Conservation (phyloP, 1,140 invertebrate genomes). For the Drosophila sp. region DNA sequence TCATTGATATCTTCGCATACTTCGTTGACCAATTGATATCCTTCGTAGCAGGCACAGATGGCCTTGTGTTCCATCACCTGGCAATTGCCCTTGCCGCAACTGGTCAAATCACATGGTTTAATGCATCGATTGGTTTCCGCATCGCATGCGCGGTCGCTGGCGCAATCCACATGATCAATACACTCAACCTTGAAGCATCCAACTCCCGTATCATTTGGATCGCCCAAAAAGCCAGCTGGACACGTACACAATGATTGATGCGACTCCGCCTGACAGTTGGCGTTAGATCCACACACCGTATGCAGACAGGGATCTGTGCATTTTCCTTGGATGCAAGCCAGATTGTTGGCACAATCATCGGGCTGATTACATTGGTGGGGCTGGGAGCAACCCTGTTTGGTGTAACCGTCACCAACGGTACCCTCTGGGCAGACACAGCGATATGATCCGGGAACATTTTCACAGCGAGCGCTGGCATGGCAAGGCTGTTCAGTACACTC, state of each 20-base stretch:
- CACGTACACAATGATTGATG: conserved; percentile 89
- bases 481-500: conserved; percentile 92
- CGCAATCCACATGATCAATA: conserved; percentile 89
- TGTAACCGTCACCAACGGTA: conserved; percentile 91
- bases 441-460: conserved; percentile 91
- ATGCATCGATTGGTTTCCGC: conserved; percentile 89
- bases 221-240: conserved; percentile 90
- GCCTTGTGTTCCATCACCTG: conserved; percentile 88
- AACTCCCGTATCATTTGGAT: conserved; percentile 88
- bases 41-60: conserved; percentile 89
- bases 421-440: conserved; percentile 90
- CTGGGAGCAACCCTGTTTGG: conserved; percentile 87
- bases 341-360: conserved; percentile 88
- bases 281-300: conserved; percentile 88
- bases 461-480: conserved; percentile 90
- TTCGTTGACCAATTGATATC: conserved; percentile 87
- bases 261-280: conserved; percentile 88
- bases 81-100: conserved; percentile 90
- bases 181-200: conserved; percentile 94
- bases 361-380: conserved; percentile 89
- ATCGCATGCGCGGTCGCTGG: conserved; percentile 90
- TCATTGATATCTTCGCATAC: conserved; percentile 93
- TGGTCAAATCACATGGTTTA: conserved; percentile 90
- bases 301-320: conserved; percentile 90
- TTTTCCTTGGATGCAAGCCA: conserved; percentile 88